These are phyloP conservation scores for Oikopleura albicans DNA, from an alignment of 23 tunicate genomes.

Conservation along the genomic window DNA sequence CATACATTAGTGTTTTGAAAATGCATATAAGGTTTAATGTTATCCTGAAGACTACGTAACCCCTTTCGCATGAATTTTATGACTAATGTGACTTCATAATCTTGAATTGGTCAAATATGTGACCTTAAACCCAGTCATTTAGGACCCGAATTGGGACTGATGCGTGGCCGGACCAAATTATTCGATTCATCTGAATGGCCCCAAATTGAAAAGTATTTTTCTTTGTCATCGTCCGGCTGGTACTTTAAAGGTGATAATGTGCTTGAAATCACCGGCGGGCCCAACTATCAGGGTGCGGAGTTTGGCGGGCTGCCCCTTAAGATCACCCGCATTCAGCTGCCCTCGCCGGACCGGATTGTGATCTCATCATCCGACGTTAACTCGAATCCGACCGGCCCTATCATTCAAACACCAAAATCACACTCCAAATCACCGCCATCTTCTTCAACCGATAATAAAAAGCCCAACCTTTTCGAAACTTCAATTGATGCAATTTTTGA, in stretches of 20 bases:
- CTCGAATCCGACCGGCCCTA: not conserved
- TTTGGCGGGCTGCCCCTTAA: not conserved
- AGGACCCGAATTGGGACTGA: not conserved
- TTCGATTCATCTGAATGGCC: not conserved
- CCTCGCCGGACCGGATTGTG: too few relatives aligned
- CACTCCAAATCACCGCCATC: not conserved
- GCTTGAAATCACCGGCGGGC: not conserved
- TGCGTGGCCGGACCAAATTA: not conserved
- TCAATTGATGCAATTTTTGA: slow-evolving; percentile 13
- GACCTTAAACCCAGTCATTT: too few relatives aligned
- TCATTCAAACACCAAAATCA: not conserved
- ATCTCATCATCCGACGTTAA: not conserved
- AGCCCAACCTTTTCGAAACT: not conserved
- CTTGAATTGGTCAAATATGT: too few relatives aligned
- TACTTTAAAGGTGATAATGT: slow-evolving; percentile 3
- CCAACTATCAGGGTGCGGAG: not conserved
- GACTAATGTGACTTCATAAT: too few relatives aligned
- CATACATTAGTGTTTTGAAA: too few relatives aligned
- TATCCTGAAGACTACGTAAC: too few relatives aligned
- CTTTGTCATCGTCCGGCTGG: not conserved
- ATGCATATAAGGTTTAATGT: too few relatives aligned
- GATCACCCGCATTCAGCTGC: not conserved
- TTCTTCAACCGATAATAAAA: not conserved
- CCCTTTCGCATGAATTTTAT: too few relatives aligned
- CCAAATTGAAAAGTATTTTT: not conserved